These are phyloP conservation scores for Chromoteleia sp. DNA, from an alignment of 2,888 invertebrate species.

Conservation along the genomic window DNA sequence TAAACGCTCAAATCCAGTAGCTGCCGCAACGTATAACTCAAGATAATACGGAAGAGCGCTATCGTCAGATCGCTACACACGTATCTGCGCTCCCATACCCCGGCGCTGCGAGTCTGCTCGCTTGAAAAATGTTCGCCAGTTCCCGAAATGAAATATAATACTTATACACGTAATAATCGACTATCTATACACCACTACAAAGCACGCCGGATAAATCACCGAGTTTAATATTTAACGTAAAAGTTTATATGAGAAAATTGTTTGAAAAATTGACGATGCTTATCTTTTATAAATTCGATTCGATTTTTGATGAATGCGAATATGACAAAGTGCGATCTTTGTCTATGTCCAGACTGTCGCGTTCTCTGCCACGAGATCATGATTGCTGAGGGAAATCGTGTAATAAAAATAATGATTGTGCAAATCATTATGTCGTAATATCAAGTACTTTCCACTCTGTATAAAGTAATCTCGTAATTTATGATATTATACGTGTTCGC, in stretches of 20 bases:
- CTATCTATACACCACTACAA: conserved; percentile 36
- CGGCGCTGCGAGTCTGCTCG: conserved; percentile 1
- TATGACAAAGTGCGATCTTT: neutral
- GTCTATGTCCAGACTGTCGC: neutral
- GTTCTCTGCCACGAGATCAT: neutral
- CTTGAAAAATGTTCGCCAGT: conserved; percentile 55
- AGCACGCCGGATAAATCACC: conserved; percentile 22
- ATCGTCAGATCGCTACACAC: conserved; percentile 34
- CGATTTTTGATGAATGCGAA: conserved; percentile 2
- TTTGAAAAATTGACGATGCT: conserved; percentile 14
- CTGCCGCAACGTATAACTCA: conserved; percentile 49
- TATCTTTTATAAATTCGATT: neutral
- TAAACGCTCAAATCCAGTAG: conserved; percentile 46
- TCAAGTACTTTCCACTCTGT: neutral
- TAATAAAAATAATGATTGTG: neutral
- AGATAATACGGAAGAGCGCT: conserved; percentile 47
- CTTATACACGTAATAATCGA: conserved; percentile 59
- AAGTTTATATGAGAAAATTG: conserved; percentile 13
- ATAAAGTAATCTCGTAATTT: too few relatives aligned
- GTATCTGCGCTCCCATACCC: conserved; percentile 6
- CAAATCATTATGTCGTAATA: neutral
- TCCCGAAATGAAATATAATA: conserved; percentile 53
- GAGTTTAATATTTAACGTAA: conserved; percentile 21
- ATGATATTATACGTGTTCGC: too few relatives aligned
- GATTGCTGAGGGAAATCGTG: neutral